A percentile compares a stretch with the other conserved stretches of the same genome.
Evolutionary conservation across 1,140 invertebrate genomes (phyloP).

Genomic region (Mycetomoellerius zeteki): DNA sequence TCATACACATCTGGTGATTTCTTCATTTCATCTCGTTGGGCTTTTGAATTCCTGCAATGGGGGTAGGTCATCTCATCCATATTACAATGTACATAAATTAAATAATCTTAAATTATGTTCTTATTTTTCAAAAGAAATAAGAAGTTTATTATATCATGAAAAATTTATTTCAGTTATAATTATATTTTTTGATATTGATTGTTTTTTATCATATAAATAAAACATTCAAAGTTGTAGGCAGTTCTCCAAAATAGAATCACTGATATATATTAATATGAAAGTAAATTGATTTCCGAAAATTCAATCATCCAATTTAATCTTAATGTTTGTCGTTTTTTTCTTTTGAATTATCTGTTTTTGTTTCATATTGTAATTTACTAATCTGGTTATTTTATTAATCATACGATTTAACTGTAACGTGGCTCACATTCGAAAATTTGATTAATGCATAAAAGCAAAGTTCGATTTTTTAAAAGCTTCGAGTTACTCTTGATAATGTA

Average conservation of each 20-base stretch:
- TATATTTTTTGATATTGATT: not conserved
- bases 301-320: not conserved
- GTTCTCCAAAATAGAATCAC: not conserved
- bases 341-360: not conserved
- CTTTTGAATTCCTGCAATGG: not conserved
- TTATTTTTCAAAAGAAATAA: not conserved
- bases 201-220: not conserved
- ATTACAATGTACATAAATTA: not conserved
- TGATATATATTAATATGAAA: not conserved
- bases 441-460: constrained; percentile 50
- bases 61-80: not conserved
- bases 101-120: not conserved
- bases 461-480: constrained; percentile 34
- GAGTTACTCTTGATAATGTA: constrained; percentile 10
- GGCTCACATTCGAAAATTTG: not conserved
- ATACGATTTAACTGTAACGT: not conserved
- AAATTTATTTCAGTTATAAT: not conserved
- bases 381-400: not conserved
- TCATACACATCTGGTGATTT: constrained; percentile 10
- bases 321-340: not conserved
- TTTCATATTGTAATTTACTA: not conserved
- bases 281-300: not conserved
- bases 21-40: not conserved
- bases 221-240: not conserved
- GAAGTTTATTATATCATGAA: not conserved